A percentile compares a stretch with the other conserved stretches of the same genome.
phyloP scores from a whole-genome alignment of 2,888 invertebrate genomes.

The Metallyticus violacea region DNA sequence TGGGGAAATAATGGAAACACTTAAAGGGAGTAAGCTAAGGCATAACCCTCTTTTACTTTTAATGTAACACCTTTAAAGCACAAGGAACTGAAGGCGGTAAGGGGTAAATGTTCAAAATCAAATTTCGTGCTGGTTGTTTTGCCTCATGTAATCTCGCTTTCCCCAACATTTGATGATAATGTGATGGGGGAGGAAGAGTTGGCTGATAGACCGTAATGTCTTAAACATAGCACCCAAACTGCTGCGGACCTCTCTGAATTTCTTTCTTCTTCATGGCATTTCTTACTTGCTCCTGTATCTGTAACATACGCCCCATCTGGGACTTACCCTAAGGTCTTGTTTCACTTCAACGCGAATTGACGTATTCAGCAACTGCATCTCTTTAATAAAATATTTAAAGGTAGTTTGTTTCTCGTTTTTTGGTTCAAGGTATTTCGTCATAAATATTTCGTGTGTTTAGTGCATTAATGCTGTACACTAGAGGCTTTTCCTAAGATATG shows the following conservation, averaged over 20 bases:
- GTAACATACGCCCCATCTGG: not conserved
- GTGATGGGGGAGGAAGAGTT: not conserved
- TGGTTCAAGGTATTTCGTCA: too few species aligned
- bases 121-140: not conserved
- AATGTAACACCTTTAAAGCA: not conserved
- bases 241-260: not conserved
- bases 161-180: not conserved
- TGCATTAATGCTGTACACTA: too few species aligned
- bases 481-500: too few species aligned
- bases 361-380: too few species aligned
- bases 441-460: too few species aligned
- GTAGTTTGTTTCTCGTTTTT: too few species aligned
- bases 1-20: too few species aligned
- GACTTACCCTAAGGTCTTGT: not conserved
- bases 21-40: too few species aligned
- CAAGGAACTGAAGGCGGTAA: not conserved
- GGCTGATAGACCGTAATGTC: not conserved
- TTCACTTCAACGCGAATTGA: not conserved
- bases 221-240: not conserved
- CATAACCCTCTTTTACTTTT: not conserved
- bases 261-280: not conserved
- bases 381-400: too few species aligned
- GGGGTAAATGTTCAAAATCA: not conserved
- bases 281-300: not conserved
- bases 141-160: not conserved